Evolutionary conservation across 1,140 invertebrate genomes (phyloP).

Genomic region (Phortica variegata): DNA sequence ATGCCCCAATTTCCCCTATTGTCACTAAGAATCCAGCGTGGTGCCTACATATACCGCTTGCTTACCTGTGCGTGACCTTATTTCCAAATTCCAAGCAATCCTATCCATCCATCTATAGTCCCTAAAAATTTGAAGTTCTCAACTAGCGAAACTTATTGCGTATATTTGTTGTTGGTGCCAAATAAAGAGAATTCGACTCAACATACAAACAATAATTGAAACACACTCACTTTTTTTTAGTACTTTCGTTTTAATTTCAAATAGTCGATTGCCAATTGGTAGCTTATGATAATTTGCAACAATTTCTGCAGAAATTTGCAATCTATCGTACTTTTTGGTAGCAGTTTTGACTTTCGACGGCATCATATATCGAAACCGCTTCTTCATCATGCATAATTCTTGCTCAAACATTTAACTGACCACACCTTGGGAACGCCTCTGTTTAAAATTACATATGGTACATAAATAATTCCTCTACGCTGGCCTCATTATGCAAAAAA

Average conservation of each 20-base stretch:
- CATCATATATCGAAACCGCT: too few species aligned
- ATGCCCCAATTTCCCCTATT: constrained; percentile 59
- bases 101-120: constrained; percentile 16
- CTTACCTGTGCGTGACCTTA: not conserved
- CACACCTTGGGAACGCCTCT: constrained; percentile 12
- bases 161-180: constrained; percentile 46
- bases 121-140: constrained; percentile 31
- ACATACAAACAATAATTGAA: not conserved
- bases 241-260: too few species aligned
- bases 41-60: constrained; percentile 1
- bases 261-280: not conserved
- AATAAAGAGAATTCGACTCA: constrained; percentile 26
- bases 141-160: constrained; percentile 14
- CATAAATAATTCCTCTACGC: constrained; percentile 12
- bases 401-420: not conserved
- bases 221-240: not conserved
- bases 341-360: too few species aligned
- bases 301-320: constrained; percentile 11
- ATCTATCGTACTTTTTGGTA: constrained; percentile 1
- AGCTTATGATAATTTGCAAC: constrained; percentile 7
- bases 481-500: too few species aligned
- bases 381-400: constrained; percentile 2
- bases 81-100: constrained; percentile 15
- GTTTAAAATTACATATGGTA: constrained; percentile 10
- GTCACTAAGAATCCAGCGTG: constrained; percentile 28